Percentiles rank a stretch among this genome's conserved stretches.
phyloP scores from a whole-genome alignment of 1,140 invertebrate species.

The Heliconius nattereri region DNA sequence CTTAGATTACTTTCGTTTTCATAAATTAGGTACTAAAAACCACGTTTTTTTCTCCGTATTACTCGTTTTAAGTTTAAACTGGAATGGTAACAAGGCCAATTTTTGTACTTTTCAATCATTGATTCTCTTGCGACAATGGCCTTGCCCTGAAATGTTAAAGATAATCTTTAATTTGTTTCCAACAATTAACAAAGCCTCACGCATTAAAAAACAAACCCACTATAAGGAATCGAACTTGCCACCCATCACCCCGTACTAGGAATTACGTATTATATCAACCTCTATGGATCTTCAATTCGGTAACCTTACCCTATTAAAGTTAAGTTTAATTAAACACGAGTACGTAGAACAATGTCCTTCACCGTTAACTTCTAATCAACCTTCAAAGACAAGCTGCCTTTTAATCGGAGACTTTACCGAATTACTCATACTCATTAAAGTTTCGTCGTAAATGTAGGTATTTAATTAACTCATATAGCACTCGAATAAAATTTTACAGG shows the following conservation, averaged over 20 bases:
- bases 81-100: no score
- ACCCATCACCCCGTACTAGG: not conserved
- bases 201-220: not conserved
- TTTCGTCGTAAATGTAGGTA: not conserved
- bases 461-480: not conserved
- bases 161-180: not conserved
- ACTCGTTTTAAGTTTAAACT: no score
- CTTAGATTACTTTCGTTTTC: no score
- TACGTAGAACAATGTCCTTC: conserved; percentile 29
- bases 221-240: not conserved
- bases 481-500: no score
- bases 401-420: conserved; percentile 5
- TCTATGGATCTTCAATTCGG: not conserved
- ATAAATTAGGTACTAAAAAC: no score
- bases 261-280: not conserved
- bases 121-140: no score
- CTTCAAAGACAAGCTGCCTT: conserved; percentile 18
- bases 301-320: conserved; percentile 14
- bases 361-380: conserved; percentile 31
- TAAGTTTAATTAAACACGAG: conserved; percentile 27
- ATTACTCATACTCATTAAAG: not conserved
- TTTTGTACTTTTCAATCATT: no score
- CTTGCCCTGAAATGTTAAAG: no score
- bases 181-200: not conserved
- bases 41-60: no score